Base-by-base conservation (phyloP, 2,888 invertebrate genomes). In the Heteromyza rotundicornis region DNA sequence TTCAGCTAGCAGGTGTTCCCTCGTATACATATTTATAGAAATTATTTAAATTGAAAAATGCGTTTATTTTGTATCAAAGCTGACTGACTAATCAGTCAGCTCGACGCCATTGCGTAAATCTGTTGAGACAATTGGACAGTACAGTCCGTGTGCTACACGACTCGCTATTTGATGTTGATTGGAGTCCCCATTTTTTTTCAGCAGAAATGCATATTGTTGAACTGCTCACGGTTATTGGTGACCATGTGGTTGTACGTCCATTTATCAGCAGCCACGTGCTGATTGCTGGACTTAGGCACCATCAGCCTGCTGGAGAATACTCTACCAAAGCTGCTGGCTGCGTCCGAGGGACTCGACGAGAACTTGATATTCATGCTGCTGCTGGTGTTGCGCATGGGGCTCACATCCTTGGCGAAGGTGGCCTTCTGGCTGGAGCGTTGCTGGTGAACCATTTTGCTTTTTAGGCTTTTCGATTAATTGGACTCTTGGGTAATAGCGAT, bases 131-230 rank as follows among this genome's bases (percentile, higher is more conserved):
- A n/a, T n/a, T n/a, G n/a, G n/a, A n/a, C n/a, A n/a, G n/a, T n/a
- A n/a, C n/a, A n/a, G n/a, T n/a, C n/a, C n/a, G n/a, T n/a, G n/a
- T n/a, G n/a, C 16, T 12, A 32, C 52, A 32, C 36, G n/a, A 7
- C 20, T 8, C 52, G 23, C 40, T 20, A 67, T 72, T 71, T 75
- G 56, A 66, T n/a, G 63, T 72, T 74, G 74, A 74, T 74, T 74
- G 12, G 12, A 32, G 32, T 32, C 32, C 12, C 32, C 32, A 40
- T 14, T 74, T 75, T 74, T 75, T 75, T 19, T 71, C 74, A 82
- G 62, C 79, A 80, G 67, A 80, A 79, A 65, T 82, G 82, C 64
- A 82, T 64, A 64, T 68, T 72, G 68, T 82, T 82, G 66, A 82
- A 82, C 64, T 78, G 73, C 49, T 80, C 76, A 44, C 82, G 79